Percentiles rank a stretch among this genome's conserved stretches.
Evolutionary conservation across 2,113 vertebrate genomes (phyloP).

Genomic region (Pseudolaguvia tuberculata): DNA sequence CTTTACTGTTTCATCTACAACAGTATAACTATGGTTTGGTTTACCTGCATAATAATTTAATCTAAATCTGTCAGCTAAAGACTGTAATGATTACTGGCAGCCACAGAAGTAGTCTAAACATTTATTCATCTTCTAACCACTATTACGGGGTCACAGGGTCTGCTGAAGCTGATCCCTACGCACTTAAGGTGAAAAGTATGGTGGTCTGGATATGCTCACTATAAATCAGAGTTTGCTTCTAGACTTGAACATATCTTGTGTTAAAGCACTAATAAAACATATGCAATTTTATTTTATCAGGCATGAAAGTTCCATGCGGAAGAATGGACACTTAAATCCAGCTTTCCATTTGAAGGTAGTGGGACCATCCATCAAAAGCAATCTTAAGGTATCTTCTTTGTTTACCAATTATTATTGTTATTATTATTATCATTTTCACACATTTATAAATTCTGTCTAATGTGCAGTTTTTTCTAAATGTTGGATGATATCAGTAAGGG

Average conservation of each 20-base stretch:
- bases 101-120: too few relatives aligned
- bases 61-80: neutral
- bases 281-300: conserved; percentile 44
- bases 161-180: too few relatives aligned
- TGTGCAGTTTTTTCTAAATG: neutral
- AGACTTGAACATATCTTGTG: neutral
- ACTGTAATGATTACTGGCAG: neutral
- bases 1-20: neutral
- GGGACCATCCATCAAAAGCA: conserved; percentile 61
- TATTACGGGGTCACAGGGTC: too few relatives aligned
- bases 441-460: neutral
- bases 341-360: conserved; percentile 73
- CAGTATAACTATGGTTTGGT: neutral
- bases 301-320: conserved; percentile 50
- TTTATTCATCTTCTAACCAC: too few relatives aligned
- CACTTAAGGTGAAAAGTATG: too few relatives aligned
- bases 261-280: neutral
- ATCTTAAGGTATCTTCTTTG: conserved; percentile 60
- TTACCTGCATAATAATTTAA: neutral
- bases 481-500: neutral
- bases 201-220: neutral
- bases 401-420: neutral
- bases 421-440: neutral
- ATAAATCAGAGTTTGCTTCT: neutral
- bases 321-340: conserved; percentile 69